Evolutionary conservation across 2,888 invertebrate species (phyloP), one percentile per base, ranked within the genome.

Genomic region (Graphium colonna): DNA sequence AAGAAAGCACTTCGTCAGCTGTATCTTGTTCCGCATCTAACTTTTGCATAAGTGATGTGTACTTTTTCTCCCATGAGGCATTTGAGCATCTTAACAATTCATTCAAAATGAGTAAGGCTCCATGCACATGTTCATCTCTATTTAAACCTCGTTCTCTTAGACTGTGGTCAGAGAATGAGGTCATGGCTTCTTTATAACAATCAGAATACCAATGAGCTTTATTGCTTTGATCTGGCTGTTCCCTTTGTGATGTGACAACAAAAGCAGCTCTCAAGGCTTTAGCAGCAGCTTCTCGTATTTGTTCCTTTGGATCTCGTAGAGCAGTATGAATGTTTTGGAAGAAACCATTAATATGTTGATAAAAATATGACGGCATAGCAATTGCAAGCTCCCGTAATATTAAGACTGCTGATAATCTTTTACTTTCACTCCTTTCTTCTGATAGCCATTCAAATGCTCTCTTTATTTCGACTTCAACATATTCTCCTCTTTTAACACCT

Each of bases 361-460:
- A 99, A 80, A 99, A 99, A 78, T 97, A 97, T 17, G 98, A 98
- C 0, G 98, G 98, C 90, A 98, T 96, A n/a, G 96, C 95, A 26
- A 97, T 93, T 0, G 99, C 98, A 41, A 99, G 84, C 84, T 99
- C 99, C 64, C 96, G 93, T 16, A 98, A 82, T 47, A 99, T 95
- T 40, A 99, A 90, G 4, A 97, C 97, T 4, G 98, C 97, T 15
- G 97, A 97, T 67, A 97, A 95, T 53, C 97, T 92, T 74, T 97
- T 96, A 7, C 95, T 95, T 90, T 98, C 98, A 79, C 96, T 93
- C 65, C 97, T 91, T 69, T 97, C 98, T 49, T 95, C 96, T 18
- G 94, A 92, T 1, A 99, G 91, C 98, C 98, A 98, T 75, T 99
- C 98, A 75, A 96, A 95, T 2, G 97, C 96, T 69, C 96, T 91